A percentile compares a stretch with the other conserved stretches of the same genome.
These are phyloP conservation scores for Gymnogyps californianus DNA, from an alignment of 2,113 vertebrate species.

Conservation along the genomic window DNA sequence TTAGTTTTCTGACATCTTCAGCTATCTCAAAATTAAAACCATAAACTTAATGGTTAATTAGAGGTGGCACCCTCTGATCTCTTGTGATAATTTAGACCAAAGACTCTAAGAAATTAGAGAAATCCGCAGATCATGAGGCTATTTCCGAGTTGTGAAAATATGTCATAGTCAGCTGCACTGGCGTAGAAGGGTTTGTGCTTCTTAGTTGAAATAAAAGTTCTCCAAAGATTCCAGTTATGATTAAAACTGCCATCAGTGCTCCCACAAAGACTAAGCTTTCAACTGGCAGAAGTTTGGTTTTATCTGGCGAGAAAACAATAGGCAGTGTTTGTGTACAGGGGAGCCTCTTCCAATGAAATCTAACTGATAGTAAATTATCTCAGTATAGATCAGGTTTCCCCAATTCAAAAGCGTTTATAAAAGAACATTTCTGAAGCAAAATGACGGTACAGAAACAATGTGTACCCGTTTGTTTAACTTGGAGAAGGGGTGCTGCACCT, in stretches of 20 bases:
- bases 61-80: not conserved
- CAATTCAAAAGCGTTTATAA: not conserved
- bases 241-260: conserved; percentile 68
- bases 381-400: not conserved
- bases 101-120: not conserved
- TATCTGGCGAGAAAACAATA: conserved; percentile 18
- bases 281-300: conserved; percentile 46
- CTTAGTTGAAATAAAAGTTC: conserved; percentile 75
- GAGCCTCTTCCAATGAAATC: not conserved
- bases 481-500: not conserved
- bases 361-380: not conserved
- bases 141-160: conserved; percentile 79
- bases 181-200: conserved; percentile 67
- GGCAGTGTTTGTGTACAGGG: not conserved
- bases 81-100: not conserved
- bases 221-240: conserved; percentile 71
- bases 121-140: conserved; percentile 60
- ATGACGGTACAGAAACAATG: not conserved
- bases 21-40: not conserved
- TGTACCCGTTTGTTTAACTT: not conserved
- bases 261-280: conserved; percentile 73
- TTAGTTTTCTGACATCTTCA: not conserved
- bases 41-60: not conserved
- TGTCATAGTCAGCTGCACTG: conserved; percentile 74
- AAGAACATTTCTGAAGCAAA: not conserved